Evolutionary conservation across 1,140 invertebrate species (phyloP).

Genomic region (Subanguina moxae): DNA sequence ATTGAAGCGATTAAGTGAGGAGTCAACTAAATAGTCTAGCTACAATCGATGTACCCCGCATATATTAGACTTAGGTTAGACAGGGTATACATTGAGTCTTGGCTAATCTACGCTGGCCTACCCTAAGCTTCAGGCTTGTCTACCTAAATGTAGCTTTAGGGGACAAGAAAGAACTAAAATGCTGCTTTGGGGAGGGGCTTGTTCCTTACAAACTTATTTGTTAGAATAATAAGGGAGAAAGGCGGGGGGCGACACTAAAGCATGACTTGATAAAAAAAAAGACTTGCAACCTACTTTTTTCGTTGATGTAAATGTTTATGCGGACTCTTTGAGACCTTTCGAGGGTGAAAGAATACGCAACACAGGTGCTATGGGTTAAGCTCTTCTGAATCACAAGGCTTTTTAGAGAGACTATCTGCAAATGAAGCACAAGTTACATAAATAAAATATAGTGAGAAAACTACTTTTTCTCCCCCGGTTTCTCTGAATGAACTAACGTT

Average conservation of each 20-base stretch:
- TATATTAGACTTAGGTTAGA: too few relatives aligned
- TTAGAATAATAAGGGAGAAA: too few relatives aligned
- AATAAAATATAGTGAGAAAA: constrained; percentile 3
- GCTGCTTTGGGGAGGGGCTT: too few relatives aligned
- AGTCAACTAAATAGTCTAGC: constrained; percentile 28
- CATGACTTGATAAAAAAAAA: constrained; percentile 13
- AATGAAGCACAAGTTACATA: background rate
- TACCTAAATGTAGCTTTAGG: too few relatives aligned
- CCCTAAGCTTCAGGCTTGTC: too few relatives aligned
- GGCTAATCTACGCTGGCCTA: too few relatives aligned
- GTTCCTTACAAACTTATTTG: too few relatives aligned
- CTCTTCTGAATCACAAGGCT: constrained; percentile 36
- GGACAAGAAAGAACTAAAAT: too few relatives aligned
- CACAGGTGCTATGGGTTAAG: constrained; percentile 29
- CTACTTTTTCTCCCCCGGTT: constrained; percentile 27
- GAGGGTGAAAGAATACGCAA: constrained; percentile 38
- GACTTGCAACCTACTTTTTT: constrained; percentile 37
- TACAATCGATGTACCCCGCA: too few relatives aligned
- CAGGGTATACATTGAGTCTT: too few relatives aligned
- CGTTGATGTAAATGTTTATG: constrained; percentile 34
- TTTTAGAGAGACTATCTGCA: constrained; percentile 28
- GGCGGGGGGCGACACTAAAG: too few relatives aligned
- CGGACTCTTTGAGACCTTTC: constrained; percentile 24
- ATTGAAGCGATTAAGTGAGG: constrained; percentile 40
- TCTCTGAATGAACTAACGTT: constrained; percentile 25